Evolutionary conservation across 2,888 invertebrate genomes (phyloP).

Genomic region (Glaucopsyche alexis): DNA sequence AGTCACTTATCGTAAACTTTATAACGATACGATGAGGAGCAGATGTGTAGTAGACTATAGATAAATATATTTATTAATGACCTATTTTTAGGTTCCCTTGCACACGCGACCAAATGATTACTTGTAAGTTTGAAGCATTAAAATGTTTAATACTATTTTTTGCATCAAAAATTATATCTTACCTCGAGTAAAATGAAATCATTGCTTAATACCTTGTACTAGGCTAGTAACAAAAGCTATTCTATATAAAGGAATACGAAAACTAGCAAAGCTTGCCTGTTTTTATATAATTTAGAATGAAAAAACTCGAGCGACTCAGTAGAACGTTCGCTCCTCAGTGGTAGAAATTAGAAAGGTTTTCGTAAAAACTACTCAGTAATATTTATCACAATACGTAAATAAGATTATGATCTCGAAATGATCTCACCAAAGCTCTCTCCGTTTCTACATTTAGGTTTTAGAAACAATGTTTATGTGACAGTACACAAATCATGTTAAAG

Average conservation of each 20-base stretch:
- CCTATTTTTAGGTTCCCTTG: slow-evolving; percentile 2
- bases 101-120: neutral
- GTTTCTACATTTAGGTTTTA: neutral
- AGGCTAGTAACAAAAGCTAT: neutral
- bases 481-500: neutral
- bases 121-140: neutral
- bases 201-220: neutral
- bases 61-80: neutral
- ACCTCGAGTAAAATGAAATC: neutral
- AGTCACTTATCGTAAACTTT: neutral
- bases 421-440: neutral
- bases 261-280: neutral
- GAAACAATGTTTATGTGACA: neutral
- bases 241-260: neutral
- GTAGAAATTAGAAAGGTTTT: neutral
- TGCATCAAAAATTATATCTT: neutral
- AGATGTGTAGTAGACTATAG: neutral
- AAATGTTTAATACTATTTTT: too few species aligned
- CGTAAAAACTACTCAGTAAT: neutral
- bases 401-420: neutral
- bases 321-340: neutral
- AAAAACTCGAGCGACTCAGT: neutral
- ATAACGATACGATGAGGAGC: neutral
- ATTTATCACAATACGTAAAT: neutral
- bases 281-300: neutral